phyloP scores from a whole-genome alignment of 2,797 vertebrate species.

The Neosilurus mollespiculum region DNA sequence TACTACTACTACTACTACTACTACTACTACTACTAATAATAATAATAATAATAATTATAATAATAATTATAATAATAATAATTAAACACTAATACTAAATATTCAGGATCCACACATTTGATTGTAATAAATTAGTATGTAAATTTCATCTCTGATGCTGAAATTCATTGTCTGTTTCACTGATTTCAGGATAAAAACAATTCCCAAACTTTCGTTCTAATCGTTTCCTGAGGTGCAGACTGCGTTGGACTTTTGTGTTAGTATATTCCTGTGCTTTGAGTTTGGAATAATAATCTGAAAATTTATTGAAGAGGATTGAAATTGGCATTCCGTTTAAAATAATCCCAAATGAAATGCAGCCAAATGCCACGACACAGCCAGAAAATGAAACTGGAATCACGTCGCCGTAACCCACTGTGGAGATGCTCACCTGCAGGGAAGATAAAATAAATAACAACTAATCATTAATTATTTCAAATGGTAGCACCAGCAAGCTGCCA shows the following conservation, averaged over 20 bases:
- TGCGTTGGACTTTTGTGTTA: constrained; percentile 69
- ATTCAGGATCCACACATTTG: neutral
- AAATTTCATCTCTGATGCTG: constrained; percentile 18
- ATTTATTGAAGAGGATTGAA: constrained; percentile 92
- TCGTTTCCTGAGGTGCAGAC: constrained; percentile 72
- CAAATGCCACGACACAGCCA: constrained; percentile 83
- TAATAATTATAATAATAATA: neutral
- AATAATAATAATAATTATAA: too few species aligned
- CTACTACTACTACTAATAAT: too few species aligned
- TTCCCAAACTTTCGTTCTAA: constrained; percentile 66
- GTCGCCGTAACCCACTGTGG: constrained; percentile 89
- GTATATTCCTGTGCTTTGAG: constrained; percentile 83
- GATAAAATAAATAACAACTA: constrained; percentile 9
- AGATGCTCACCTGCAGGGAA: constrained; percentile 84
- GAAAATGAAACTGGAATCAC: constrained; percentile 82
- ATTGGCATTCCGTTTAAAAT: constrained; percentile 94
- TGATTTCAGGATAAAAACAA: constrained; percentile 63
- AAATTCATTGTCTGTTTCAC: constrained; percentile 61
- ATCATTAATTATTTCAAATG: neutral
- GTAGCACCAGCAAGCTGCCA: neutral
- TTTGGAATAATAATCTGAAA: constrained; percentile 90
- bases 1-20: neutral
- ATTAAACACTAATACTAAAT: neutral
- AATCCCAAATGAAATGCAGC: constrained; percentile 90
- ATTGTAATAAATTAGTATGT: constrained; percentile 1